phyloP scores from a whole-genome alignment of 2,888 invertebrate genomes.

The Endomychus coccineus region DNA sequence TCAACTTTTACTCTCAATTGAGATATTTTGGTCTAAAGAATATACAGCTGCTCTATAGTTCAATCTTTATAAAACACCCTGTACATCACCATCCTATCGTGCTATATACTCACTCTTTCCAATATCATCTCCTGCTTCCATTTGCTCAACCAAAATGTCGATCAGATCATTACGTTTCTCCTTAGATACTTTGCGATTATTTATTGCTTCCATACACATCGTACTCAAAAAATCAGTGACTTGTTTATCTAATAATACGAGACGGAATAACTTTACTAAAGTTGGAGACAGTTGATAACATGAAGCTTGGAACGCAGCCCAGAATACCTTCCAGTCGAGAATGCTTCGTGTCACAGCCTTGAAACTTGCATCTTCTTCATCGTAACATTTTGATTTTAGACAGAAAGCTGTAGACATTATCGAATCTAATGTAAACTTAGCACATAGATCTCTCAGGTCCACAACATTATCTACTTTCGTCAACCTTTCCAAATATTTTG shows the following conservation, averaged over 20 bases:
- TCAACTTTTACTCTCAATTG: no score
- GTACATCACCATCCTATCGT: no score
- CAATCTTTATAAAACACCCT: no score
- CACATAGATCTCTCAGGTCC: constrained; percentile 16
- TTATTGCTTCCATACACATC: constrained; percentile 16
- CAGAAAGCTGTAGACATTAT: constrained; percentile 21
- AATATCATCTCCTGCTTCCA: no score
- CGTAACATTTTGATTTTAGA: constrained; percentile 21
- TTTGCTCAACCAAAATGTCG: constrained; percentile 17
- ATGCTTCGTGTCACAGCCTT: constrained; percentile 11
- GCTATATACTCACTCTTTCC: no score
- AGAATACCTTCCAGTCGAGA: constrained; percentile 12
- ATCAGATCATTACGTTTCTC: constrained; percentile 17
- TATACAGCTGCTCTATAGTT: no score
- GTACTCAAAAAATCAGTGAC: constrained; percentile 14
- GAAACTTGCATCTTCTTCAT: constrained; percentile 19
- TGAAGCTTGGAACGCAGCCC: constrained; percentile 8
- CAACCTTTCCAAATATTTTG: neutral
- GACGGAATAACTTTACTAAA: constrained; percentile 15
- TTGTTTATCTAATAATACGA: constrained; percentile 16
- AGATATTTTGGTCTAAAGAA: no score
- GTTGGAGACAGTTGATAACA: constrained; percentile 18
- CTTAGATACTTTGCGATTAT: constrained; percentile 12
- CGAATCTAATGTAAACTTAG: constrained; percentile 18
- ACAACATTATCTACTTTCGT: constrained; percentile 4